A percentile compares a stretch with the other conserved stretches of the same genome.
These are phyloP conservation scores for Euschistus heros DNA, from an alignment of 1,140 invertebrate species.

Conservation along the genomic window DNA sequence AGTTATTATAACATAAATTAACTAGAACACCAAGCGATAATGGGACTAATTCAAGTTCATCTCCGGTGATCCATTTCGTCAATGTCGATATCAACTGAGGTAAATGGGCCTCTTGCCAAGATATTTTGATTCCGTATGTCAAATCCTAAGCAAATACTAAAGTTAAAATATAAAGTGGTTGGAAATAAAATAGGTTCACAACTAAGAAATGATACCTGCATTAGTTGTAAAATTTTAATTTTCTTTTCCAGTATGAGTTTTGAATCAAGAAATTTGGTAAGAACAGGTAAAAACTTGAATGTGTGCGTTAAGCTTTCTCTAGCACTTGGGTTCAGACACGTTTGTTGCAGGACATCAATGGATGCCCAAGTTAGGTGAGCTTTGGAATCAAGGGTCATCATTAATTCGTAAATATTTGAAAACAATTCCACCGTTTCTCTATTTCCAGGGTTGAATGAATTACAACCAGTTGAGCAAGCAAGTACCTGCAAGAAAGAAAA, in stretches of 20 bases:
- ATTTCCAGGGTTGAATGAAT: conserved; percentile 42
- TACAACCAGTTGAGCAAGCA: not conserved
- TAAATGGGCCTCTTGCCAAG: conserved; percentile 57
- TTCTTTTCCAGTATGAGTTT: conserved; percentile 6
- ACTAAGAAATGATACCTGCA: conserved; percentile 9
- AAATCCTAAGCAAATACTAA: conserved; percentile 43
- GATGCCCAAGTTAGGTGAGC: conserved; percentile 43
- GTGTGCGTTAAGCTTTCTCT: conserved; percentile 49
- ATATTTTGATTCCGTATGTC: conserved; percentile 56
- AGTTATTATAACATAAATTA: conserved; percentile 58
- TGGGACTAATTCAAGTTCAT: conserved; percentile 44
- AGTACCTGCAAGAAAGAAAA: conserved; percentile 1
- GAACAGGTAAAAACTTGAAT: conserved; percentile 54
- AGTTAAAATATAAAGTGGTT: conserved; percentile 36
- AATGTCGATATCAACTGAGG: conserved; percentile 47
- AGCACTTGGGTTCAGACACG: conserved; percentile 45
- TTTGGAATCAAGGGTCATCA: conserved; percentile 33
- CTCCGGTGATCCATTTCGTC: conserved; percentile 47
- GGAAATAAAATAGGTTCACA: conserved; percentile 18
- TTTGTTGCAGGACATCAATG: conserved; percentile 47
- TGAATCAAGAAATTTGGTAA: conserved; percentile 45
- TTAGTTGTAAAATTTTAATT: conserved; percentile 3
- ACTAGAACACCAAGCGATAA: conserved; percentile 54
- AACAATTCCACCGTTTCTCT: conserved; percentile 41
- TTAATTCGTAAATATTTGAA: conserved; percentile 40